A percentile compares a stretch with the other conserved stretches of the same genome.
Evolutionary conservation across 2,888 invertebrate species (phyloP).

Genomic region (Drosophila mayaguana): DNA sequence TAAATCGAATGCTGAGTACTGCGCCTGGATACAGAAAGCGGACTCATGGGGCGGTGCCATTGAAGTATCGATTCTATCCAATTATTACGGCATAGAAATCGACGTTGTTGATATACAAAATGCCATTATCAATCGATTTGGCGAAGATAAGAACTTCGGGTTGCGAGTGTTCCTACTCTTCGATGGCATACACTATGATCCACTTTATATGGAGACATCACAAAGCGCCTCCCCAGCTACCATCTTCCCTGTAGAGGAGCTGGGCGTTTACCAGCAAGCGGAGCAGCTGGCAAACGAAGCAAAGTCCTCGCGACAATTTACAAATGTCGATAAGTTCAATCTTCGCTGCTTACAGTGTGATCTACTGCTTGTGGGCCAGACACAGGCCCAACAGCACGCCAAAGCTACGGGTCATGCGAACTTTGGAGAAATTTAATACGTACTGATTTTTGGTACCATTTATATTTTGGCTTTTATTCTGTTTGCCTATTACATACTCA

Average conservation of each 20-base stretch:
- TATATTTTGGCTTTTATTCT: conserved; percentile 82
- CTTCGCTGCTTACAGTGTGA: conserved; percentile 94
- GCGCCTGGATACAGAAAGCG: conserved; percentile 94
- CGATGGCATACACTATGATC: conserved; percentile 98
- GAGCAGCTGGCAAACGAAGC: conserved; percentile 94
- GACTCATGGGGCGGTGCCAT: conserved; percentile 99
- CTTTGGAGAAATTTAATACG: conserved; percentile 91
- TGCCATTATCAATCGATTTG: conserved; percentile 95
- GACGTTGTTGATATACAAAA: conserved; percentile 97
- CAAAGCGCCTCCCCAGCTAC: conserved; percentile 91
- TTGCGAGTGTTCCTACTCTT: conserved; percentile 95
- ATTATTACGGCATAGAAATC: conserved; percentile 95
- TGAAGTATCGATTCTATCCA: conserved; percentile 94
- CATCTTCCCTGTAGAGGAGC: conserved; percentile 91
- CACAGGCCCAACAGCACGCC: conserved; percentile 94
- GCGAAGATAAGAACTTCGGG: conserved; percentile 94
- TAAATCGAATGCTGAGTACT: conserved; percentile 93
- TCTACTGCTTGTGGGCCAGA: conserved; percentile 90
- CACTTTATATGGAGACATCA: conserved; percentile 93
- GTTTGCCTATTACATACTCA: conserved; percentile 82
- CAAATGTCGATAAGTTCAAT: conserved; percentile 94
- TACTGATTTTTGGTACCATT: conserved; percentile 74
- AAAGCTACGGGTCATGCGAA: conserved; percentile 92
- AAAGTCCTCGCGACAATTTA: conserved; percentile 94
- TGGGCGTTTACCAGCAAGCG: conserved; percentile 91